phyloP scores from a whole-genome alignment of 2,888 invertebrate genomes.

The Acanthosepion lycidas region DNA sequence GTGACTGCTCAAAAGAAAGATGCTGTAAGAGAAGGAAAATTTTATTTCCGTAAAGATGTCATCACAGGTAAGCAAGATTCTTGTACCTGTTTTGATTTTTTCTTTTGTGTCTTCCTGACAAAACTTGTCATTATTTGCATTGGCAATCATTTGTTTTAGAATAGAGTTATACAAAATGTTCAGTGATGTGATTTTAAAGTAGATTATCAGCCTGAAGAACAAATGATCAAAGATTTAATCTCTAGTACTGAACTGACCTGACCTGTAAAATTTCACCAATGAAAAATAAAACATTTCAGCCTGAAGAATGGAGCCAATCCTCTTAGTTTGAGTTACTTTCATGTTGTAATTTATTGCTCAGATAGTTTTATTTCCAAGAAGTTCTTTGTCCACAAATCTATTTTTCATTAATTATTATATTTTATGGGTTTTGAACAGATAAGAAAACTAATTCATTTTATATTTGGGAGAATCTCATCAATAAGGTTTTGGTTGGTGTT shows the following conservation, averaged over 20 bases:
- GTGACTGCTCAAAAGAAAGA: conserved; percentile 92
- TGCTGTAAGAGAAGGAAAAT: conserved; percentile 87
- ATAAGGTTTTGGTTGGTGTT: too few relatives aligned
- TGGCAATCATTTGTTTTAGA: neutral
- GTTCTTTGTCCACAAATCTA: too few relatives aligned
- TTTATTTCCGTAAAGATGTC: conserved; percentile 84
- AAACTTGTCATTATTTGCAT: neutral
- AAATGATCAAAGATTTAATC: neutral
- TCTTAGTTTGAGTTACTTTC: too few relatives aligned
- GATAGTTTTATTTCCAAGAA: too few relatives aligned
- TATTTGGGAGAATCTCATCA: too few relatives aligned
- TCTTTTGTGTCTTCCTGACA: neutral
- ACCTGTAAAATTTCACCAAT: too few relatives aligned
- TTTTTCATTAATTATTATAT: too few relatives aligned
- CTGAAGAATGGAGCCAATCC: too few relatives aligned
- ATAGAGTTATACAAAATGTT: neutral
- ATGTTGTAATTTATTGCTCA: too few relatives aligned
- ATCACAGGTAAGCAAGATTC: conserved; percentile 61
- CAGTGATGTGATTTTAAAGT: neutral
- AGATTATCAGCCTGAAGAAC: neutral
- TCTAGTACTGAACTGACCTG: neutral
- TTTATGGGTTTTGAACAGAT: too few relatives aligned
- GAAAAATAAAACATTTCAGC: too few relatives aligned
- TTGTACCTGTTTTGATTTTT: neutral
- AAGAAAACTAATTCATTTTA: too few relatives aligned